Evolutionary conservation across 2,113 vertebrate genomes (phyloP).

Genomic region (Mellivora capensis): DNA sequence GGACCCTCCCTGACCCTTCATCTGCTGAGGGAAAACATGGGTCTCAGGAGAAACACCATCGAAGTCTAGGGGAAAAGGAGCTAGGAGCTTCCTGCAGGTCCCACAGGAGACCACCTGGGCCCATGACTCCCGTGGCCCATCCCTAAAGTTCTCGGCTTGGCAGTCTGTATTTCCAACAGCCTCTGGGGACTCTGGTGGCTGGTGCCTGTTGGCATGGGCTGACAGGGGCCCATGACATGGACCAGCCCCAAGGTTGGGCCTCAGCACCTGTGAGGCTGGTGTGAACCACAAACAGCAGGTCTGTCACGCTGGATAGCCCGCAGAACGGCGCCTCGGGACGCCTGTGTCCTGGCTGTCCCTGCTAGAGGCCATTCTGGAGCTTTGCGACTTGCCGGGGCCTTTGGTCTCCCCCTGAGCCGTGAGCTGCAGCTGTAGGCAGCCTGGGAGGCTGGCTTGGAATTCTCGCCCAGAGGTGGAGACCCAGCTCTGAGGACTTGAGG

Average conservation of each 20-base stretch:
- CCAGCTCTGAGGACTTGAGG: not conserved
- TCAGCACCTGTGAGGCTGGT: fast-evolving
- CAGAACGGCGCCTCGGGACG: not conserved
- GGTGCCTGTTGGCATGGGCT: not conserved
- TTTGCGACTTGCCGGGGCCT: not conserved
- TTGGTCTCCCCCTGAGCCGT: not conserved
- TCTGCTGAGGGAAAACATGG: not conserved
- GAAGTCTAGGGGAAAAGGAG: not conserved
- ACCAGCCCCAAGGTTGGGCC: not conserved
- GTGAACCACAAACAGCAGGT: not conserved
- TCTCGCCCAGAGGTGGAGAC: not conserved
- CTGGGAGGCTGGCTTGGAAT: not conserved
- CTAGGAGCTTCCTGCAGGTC: not conserved
- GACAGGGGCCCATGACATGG: fast-evolving
- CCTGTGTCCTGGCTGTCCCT: not conserved
- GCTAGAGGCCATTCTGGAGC: not conserved
- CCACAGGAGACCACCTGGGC: fast-evolving
- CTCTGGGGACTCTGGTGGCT: not conserved
- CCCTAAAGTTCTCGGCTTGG: not conserved
- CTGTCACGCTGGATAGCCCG: fast-evolving
- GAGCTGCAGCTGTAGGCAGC: not conserved
- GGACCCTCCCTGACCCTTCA: not conserved
- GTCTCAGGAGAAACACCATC: not conserved
- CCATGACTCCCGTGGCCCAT: not conserved
- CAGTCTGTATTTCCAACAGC: not conserved